These are phyloP conservation scores for Psittacara wagleri DNA, from an alignment of 2,113 vertebrate genomes.

Conservation along the genomic window DNA sequence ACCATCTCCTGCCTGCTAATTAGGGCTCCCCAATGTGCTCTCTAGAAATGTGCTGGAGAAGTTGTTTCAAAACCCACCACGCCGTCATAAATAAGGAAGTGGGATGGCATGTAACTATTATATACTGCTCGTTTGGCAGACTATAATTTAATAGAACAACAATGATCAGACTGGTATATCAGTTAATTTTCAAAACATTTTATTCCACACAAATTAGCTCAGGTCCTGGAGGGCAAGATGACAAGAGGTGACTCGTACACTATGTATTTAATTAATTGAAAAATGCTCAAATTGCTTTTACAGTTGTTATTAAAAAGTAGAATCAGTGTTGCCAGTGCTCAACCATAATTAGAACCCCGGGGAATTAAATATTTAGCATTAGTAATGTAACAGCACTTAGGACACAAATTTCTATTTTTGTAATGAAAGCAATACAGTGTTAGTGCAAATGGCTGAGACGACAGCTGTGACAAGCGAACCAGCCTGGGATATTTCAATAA, in stretches of 20 bases:
- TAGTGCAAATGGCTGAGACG: slow-evolving; percentile 89
- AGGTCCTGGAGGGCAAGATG: slow-evolving; percentile 99
- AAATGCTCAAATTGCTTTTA: slow-evolving; percentile 99
- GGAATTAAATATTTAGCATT: slow-evolving; percentile 99
- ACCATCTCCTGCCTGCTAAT: slow-evolving; percentile 60
- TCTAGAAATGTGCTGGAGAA: slow-evolving; percentile 21
- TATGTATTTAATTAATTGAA: slow-evolving; percentile 99
- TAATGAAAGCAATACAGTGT: slow-evolving; percentile 94
- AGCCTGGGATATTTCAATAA: slow-evolving; percentile 93
- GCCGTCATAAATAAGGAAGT: slow-evolving; percentile 17
- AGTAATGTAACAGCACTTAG: slow-evolving; percentile 98
- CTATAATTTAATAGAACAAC: slow-evolving; percentile 76
- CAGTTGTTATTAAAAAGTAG: slow-evolving; percentile 98
- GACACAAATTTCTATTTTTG: slow-evolving; percentile 99
- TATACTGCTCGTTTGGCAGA: slow-evolving; percentile 65
- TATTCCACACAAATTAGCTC: slow-evolving; percentile 97
- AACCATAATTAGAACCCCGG: slow-evolving; percentile 97
- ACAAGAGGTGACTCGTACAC: slow-evolving; percentile 98
- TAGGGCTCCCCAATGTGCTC: slow-evolving; percentile 22
- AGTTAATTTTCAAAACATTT: slow-evolving; percentile 88
- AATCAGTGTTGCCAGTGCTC: slow-evolving; percentile 97
- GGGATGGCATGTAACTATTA: slow-evolving; percentile 45
- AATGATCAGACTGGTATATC: slow-evolving; percentile 73
- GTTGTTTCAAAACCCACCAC: neutral
- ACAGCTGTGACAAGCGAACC: slow-evolving; percentile 94